Evolutionary conservation across 2,888 invertebrate genomes (phyloP).

Genomic region (Andrena hattorfiana): DNA sequence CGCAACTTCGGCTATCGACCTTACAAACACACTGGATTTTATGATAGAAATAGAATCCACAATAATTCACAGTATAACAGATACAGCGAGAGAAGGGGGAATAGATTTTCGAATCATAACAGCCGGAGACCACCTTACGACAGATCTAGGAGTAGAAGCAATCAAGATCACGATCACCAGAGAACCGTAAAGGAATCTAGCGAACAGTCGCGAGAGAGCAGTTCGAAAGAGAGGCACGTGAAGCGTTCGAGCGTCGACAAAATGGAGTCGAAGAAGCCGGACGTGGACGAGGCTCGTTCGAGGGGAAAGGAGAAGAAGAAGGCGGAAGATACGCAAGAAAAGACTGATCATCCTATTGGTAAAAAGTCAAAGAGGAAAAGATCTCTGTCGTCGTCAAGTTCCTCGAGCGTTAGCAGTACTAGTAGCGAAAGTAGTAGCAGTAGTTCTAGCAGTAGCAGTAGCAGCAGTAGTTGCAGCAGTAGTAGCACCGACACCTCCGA

Average conservation of each 20-base stretch:
- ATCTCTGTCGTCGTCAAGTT: slow-evolving; percentile 75
- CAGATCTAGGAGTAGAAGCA: slow-evolving; percentile 63
- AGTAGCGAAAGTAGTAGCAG: slow-evolving; percentile 78
- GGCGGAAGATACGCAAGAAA: slow-evolving; percentile 43
- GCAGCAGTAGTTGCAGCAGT: slow-evolving; percentile 81
- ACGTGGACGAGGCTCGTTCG: slow-evolving; percentile 14
- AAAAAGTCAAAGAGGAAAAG: slow-evolving; percentile 71
- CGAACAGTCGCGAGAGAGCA: slow-evolving; percentile 56
- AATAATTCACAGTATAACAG: slow-evolving; percentile 66
- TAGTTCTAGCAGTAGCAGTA: slow-evolving; percentile 80
- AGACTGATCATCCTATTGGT: slow-evolving; percentile 53
- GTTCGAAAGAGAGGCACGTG: slow-evolving; percentile 53
- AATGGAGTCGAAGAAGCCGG: slow-evolving; percentile 33
- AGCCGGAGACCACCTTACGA: slow-evolving; percentile 55
- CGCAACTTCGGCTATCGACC: slow-evolving; percentile 54
- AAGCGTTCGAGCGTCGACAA: slow-evolving; percentile 51
- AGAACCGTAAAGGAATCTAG: slow-evolving; percentile 52
- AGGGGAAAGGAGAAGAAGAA: slow-evolving; percentile 58
- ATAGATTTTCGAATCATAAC: slow-evolving; percentile 47
- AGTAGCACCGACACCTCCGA: slow-evolving; percentile 83
- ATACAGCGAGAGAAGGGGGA: slow-evolving; percentile 57
- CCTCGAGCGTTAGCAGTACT: slow-evolving; percentile 81
- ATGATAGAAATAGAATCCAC: slow-evolving; percentile 63
- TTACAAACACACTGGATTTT: slow-evolving; percentile 61
- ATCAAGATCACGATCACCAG: slow-evolving; percentile 59